Evolutionary conservation across 1,140 invertebrate genomes (phyloP).

Genomic region (Drosophila orena): DNA sequence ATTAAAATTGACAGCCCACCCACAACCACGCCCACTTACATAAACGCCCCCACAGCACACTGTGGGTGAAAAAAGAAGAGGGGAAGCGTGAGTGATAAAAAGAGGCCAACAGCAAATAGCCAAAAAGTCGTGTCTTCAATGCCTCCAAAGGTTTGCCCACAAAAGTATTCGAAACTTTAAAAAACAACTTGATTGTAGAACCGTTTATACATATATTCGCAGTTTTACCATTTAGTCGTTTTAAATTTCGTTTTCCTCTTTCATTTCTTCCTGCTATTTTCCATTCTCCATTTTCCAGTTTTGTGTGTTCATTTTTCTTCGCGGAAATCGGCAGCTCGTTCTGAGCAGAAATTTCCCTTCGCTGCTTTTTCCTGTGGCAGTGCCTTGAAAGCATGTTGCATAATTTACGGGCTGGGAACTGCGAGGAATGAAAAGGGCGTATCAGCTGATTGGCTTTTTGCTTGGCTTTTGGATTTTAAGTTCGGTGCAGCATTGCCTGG

Average conservation of each 20-base stretch:
- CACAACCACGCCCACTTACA: neutral
- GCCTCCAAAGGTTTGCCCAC: neutral
- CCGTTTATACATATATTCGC: no score
- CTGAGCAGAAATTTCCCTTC: conserved; percentile 35
- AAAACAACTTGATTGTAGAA: neutral
- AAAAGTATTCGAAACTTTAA: conserved; percentile 9
- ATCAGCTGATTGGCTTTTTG: conserved; percentile 60
- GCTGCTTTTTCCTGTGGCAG: conserved; percentile 18
- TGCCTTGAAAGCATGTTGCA: conserved; percentile 78
- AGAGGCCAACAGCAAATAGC: conserved; percentile 7
- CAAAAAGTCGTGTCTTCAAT: conserved; percentile 4
- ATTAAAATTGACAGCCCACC: conserved; percentile 73
- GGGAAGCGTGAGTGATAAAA: conserved; percentile 8
- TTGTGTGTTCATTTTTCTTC: conserved; percentile 10
- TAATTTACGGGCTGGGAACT: conserved; percentile 65
- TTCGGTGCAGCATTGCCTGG: conserved; percentile 5
- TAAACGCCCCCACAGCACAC: conserved; percentile 37
- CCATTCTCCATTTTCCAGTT: neutral
- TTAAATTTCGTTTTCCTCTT: conserved; percentile 1
- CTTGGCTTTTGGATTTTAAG: conserved; percentile 32
- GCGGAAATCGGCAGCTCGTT: conserved; percentile 33
- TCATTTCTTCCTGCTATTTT: no score
- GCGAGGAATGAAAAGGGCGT: conserved; percentile 14
- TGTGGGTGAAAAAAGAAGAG: conserved; percentile 29
- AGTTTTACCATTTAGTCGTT: neutral